Evolutionary conservation across 2,113 vertebrate genomes (phyloP), one percentile per base, ranked within the genome.

Genomic region (Nansenia antarctica): DNA sequence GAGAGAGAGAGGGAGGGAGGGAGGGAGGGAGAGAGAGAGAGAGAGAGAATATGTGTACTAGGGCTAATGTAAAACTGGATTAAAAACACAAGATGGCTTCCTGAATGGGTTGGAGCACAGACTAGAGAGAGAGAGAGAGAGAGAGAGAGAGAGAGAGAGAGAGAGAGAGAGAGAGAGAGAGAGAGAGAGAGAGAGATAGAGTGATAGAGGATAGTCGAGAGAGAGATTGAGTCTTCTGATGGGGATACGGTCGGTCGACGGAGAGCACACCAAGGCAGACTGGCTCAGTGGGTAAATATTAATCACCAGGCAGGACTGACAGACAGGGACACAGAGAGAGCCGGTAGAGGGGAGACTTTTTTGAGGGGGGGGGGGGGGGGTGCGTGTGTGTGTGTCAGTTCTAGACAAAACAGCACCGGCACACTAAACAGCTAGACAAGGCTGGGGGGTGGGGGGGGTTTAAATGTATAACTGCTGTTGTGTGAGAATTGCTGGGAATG

Each of bases 61-160:
- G 85, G 62, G 78, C 86, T 90, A 88, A 87, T 91, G 89, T 90
- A 90, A 92, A 89, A 87, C 84, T 87, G 84, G 89, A 92, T 89
- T 90, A 91, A 92, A 89, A 92, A 91, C 90, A 92, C 90, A 93
- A 92, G 91, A 93, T 93, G 92, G 91, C 92, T 92, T 92, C 92
- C 90, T 93, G 91, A 92, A 92, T 91, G 91, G 87, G 82, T 82
- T 81, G 81, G 82, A 89, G 77, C 77, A 76, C 84, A 78, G 79
- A 74, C 79, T 70, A 82, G 37, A 70, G 84, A 80, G 78, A 85
- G 74, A 69, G 78, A 68, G 63, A 78, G 58, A 79, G 82, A 82
- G 77, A 72, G 76, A 77, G 47, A 74, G 81, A 78, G 74, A 82
- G 72, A 86, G 85, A 55, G 37, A n/a, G n/a, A n/a, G n/a, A n/a